Base-by-base conservation (phyloP, 2,113 vertebrate species). In the Lepus americanus region DNA sequence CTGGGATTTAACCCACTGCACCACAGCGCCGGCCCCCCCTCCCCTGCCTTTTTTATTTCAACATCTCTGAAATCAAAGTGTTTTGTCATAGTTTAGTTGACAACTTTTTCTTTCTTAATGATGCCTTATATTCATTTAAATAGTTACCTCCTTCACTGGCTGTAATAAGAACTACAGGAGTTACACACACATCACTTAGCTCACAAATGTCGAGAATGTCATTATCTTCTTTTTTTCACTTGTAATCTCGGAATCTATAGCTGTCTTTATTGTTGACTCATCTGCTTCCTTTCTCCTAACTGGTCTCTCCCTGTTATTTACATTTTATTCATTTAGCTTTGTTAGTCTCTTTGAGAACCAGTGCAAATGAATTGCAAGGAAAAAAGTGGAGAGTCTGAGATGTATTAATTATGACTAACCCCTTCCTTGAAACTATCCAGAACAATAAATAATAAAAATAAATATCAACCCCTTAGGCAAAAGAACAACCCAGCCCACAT, bases 101-200 rank as follows among this genome's bases (percentile, higher is more conserved):
- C 76, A 94, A 51, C 17, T 53, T 85, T 90, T 83, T 55, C 66
- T 72, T 89, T 86, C 85, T 91, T 93, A 89, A 77, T 66, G 79
- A 84, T 94, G 39, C 16, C 33, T 94, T 77, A 20, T 82, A 51
- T 92, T 77, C 23, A 55, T 33, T 84, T 85, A 94, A 87, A 87
- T 92, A 29, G 59, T n/a, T 72, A 13, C 64, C 55, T 87, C 70
- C 61, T 61, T 95, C 67, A 23, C 5, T 1, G 36, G 77, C 86
- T 94, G 51, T 83, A 87, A 14, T 77, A 83, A 93, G 70, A 89
- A 74, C 36, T n/a, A 17, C 51, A n/a, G 16, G 87, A 86, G 76
- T 33, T 39, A 66, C 29, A 36, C 36, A 19, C 0, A 2, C 59
- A 74, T 33, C 36, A 4, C 69, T 69, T 82, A 76, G 51, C 87